Percentiles rank a stretch among this genome's conserved stretches.
Evolutionary conservation across 2,888 invertebrate species (phyloP).

Genomic region (Abrostola triplasia): DNA sequence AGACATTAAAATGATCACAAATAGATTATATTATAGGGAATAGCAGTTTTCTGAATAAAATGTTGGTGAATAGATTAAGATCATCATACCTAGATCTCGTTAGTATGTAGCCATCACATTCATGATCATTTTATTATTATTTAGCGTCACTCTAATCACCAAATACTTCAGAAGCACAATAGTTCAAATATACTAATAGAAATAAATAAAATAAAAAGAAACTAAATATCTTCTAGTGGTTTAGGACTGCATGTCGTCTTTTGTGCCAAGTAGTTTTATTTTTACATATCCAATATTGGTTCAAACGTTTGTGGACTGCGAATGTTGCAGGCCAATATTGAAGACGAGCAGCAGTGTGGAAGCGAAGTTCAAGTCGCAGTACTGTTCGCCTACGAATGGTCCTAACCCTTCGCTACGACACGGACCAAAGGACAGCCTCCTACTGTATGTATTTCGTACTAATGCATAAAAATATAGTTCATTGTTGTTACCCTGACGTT

Average conservation of each 20-base stretch:
- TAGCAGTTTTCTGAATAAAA: constrained; percentile 6
- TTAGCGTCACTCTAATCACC: constrained; percentile 52
- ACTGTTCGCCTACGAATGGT: constrained; percentile 89
- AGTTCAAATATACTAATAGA: constrained; percentile 30
- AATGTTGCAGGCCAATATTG: constrained; percentile 78
- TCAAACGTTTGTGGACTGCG: constrained; percentile 21
- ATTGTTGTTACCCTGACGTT: too few species aligned
- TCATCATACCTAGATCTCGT: constrained; percentile 32
- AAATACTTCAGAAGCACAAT: constrained; percentile 45
- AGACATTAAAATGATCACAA: constrained; percentile 7
- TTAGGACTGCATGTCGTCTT: constrained; percentile 42
- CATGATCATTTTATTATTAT: constrained; percentile 59
- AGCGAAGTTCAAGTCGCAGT: constrained; percentile 89
- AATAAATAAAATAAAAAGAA: too few species aligned
- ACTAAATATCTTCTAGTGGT: constrained; percentile 12
- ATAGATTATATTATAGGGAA: constrained; percentile 9
- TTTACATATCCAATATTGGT: constrained; percentile 19
- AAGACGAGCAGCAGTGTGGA: constrained; percentile 81
- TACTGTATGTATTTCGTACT: constrained; percentile 90
- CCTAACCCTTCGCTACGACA: constrained; percentile 92
- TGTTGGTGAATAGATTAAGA: constrained; percentile 34
- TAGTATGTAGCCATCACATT: constrained; percentile 42
- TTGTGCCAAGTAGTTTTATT: constrained; percentile 12
- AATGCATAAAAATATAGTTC: background rate
- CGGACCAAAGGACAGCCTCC: constrained; percentile 93